Conservation (phyloP, 2,888 invertebrate species). For the Zhengitettix transpicula region DNA sequence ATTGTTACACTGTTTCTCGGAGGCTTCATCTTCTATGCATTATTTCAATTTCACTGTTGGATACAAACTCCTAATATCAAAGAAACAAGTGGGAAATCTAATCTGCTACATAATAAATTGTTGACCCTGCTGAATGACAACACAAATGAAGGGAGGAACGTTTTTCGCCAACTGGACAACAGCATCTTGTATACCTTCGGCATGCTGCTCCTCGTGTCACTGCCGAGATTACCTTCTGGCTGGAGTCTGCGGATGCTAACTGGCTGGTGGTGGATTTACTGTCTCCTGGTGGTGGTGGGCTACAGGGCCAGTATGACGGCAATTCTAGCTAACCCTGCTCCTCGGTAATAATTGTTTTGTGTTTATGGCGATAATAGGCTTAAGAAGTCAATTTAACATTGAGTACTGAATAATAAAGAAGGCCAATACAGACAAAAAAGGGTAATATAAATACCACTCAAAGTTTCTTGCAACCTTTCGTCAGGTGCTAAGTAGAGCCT, state of each 20-base stretch:
- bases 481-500: too few relatives aligned
- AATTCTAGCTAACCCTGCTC: slow-evolving; percentile 60
- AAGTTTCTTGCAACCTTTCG: too few relatives aligned
- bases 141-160: slow-evolving; percentile 34
- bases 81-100: background rate
- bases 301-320: slow-evolving; percentile 77
- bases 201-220: slow-evolving; percentile 61
- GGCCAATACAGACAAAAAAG: too few relatives aligned
- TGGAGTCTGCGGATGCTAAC: slow-evolving; percentile 69
- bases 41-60: slow-evolving; percentile 38
- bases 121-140: slow-evolving; percentile 8
- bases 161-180: slow-evolving; percentile 47
- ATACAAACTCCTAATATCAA: slow-evolving; percentile 2
- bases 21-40: slow-evolving; percentile 43
- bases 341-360: slow-evolving; percentile 30
- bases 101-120: background rate
- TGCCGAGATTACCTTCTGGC: slow-evolving; percentile 54
- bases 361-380: too few relatives aligned
- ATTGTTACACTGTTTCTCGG: slow-evolving; percentile 47
- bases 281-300: slow-evolving; percentile 58
- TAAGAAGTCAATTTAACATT: too few relatives aligned
- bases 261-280: slow-evolving; percentile 80
- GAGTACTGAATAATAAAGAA: too few relatives aligned
- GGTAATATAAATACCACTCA: too few relatives aligned
- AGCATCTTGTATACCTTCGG: slow-evolving; percentile 46